phyloP scores from a whole-genome alignment of 2,797 vertebrate species.

The Clarias platycephalus region DNA sequence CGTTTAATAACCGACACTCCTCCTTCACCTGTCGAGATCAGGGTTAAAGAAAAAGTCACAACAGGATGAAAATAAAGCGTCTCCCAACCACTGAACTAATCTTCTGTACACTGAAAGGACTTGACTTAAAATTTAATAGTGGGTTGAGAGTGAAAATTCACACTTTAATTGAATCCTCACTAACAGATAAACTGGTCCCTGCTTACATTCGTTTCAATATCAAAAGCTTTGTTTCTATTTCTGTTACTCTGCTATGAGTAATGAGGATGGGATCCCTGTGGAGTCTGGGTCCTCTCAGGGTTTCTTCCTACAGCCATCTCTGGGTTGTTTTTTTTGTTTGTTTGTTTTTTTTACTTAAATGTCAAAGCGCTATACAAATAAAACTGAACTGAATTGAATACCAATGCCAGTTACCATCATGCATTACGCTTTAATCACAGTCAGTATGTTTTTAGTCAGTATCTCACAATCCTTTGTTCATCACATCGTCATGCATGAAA shows the following conservation, averaged over 20 bases:
- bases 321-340: neutral
- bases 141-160: neutral
- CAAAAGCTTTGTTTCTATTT: neutral
- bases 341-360: too few relatives aligned
- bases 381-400: too few relatives aligned
- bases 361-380: too few relatives aligned
- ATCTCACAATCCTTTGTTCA: neutral
- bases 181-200: neutral
- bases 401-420: neutral
- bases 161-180: neutral
- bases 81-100: neutral
- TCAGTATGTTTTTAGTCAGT: neutral
- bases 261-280: too few relatives aligned
- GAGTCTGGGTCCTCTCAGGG: too few relatives aligned
- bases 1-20: constrained; percentile 95
- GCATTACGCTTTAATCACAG: neutral
- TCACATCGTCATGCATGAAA: neutral
- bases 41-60: neutral
- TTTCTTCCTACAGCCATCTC: too few relatives aligned
- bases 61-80: neutral
- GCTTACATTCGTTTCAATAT: neutral
- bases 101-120: neutral
- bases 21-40: constrained; percentile 84
- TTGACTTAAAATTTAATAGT: neutral
- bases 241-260: too few relatives aligned